A percentile compares a stretch with the other conserved stretches of the same genome.
phyloP scores from a whole-genome alignment of 2,888 invertebrate genomes.

The Drosophila mimica region DNA sequence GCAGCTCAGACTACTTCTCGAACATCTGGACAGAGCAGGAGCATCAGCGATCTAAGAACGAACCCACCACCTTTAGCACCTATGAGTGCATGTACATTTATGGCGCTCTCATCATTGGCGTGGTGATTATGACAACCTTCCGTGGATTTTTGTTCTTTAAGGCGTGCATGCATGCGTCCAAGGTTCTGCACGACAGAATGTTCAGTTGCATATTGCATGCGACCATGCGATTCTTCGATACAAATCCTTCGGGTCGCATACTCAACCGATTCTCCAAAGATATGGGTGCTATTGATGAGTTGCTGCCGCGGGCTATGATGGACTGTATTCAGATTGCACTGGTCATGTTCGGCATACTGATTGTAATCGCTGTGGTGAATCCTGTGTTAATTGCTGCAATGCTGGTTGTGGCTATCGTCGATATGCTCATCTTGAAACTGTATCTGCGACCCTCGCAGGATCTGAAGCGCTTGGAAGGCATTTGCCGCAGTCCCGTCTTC shows the following conservation, averaged over 20 bases:
- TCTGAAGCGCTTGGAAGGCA: conserved; percentile 90
- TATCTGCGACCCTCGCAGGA: conserved; percentile 91
- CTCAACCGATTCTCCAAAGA: conserved; percentile 92
- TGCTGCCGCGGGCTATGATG: conserved; percentile 86
- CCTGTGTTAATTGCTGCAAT: conserved; percentile 89
- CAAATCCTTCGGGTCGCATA: conserved; percentile 91
- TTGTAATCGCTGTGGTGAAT: conserved; percentile 90
- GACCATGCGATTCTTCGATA: conserved; percentile 94
- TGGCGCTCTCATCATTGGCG: conserved; percentile 82
- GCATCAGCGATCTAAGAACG: conserved; percentile 76
- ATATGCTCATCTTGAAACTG: conserved; percentile 88
- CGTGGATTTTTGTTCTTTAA: conserved; percentile 90
- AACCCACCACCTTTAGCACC: conserved; percentile 80
- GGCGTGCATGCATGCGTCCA: conserved; percentile 91
- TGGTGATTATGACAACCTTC: conserved; percentile 86
- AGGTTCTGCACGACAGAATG: conserved; percentile 93
- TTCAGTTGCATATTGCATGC: conserved; percentile 91
- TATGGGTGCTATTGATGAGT: conserved; percentile 88
- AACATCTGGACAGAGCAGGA: conserved; percentile 87
- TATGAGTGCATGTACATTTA: conserved; percentile 84
- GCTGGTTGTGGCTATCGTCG: conserved; percentile 88
- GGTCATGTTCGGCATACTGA: conserved; percentile 90
- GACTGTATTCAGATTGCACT: conserved; percentile 86
- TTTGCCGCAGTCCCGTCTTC: conserved; percentile 94
- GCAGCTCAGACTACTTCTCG: conserved; percentile 88